Conservation (phyloP, 2,797 vertebrate species). For the Tangara arthus region DNA sequence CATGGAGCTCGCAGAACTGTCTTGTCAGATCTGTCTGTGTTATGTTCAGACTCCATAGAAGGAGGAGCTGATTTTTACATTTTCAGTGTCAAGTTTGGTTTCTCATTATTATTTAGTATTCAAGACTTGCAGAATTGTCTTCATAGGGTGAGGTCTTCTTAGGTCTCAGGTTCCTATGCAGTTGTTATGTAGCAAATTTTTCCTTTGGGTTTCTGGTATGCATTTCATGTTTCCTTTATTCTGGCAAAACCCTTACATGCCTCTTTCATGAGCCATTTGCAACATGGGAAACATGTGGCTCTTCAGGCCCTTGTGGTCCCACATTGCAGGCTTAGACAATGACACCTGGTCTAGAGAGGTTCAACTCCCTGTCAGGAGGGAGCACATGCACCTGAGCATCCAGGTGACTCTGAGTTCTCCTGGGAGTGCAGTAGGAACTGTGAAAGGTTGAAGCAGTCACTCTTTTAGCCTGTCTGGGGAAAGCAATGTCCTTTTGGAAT, state of each 20-base stretch:
- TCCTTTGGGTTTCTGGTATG: not conserved
- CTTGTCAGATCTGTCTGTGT: not conserved
- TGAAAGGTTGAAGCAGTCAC: not conserved
- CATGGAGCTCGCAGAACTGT: not conserved
- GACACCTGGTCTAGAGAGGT: not conserved
- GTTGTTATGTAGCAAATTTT: not conserved
- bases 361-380: not conserved
- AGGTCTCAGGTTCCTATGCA: not conserved
- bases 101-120: not conserved
- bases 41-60: not conserved
- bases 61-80: not conserved
- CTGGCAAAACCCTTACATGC: not conserved
- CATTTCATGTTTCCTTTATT: not conserved
- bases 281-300: not conserved
- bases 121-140: not conserved
- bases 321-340: not conserved
- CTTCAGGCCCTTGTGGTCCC: not conserved
- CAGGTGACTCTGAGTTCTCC: not conserved
- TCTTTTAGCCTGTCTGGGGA: not conserved
- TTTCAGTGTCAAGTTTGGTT: not conserved
- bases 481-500: fast-evolving
- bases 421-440: not conserved
- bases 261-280: not conserved
- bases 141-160: not conserved
- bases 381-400: fast-evolving